Base-by-base conservation (phyloP, 2,888 invertebrate species). In the Sminthurides aquaticus region DNA sequence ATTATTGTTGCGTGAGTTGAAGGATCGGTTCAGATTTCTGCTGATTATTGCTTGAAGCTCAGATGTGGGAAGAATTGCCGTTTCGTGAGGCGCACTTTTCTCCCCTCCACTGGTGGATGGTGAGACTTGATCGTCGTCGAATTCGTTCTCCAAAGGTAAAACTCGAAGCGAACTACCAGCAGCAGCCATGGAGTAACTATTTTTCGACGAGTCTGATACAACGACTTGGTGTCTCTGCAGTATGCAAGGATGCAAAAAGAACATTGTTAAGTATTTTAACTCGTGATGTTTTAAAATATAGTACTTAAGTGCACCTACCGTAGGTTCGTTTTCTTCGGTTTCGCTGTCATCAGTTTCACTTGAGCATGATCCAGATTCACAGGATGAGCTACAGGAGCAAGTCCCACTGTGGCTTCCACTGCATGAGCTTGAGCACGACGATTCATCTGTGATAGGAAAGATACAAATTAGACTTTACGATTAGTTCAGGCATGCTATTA, bases 201-300 rank as follows among this genome's bases (percentile, higher is more conserved):
- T n/a, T 18, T 11, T 27, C 57, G 62, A 34, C 43, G 58, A 61
- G 11, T 68, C 66, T 1, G 70, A 60, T 5, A 71, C 66, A 1
- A 68, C 64, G 11, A 65, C 61, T 27, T 69, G 26, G 25, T 62
- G 62, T 8, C 60, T 64, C 69, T 72, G 24, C 25, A 8, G 25
- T 1, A 60, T 48, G 28, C 3, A 58, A 61, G 18, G 8, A 43
- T 52, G 5, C 22, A 52, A 57, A 22, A 22, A 57, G 60, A 60
- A 24, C 18, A 28, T 18, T 27, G 34, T n/a, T 58, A 18, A 15
- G n/a, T n/a, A n/a, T n/a, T n/a, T n/a, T n/a, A n/a, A n/a, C n/a
- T n/a, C n/a, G n/a, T n/a, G n/a, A n/a, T n/a, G n/a, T n/a, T n/a
- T n/a, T n/a, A n/a, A n/a, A n/a, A n/a, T n/a, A n/a, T n/a, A n/a